phyloP scores from a whole-genome alignment of 2,888 invertebrate species.

The Cephalotes varians region DNA sequence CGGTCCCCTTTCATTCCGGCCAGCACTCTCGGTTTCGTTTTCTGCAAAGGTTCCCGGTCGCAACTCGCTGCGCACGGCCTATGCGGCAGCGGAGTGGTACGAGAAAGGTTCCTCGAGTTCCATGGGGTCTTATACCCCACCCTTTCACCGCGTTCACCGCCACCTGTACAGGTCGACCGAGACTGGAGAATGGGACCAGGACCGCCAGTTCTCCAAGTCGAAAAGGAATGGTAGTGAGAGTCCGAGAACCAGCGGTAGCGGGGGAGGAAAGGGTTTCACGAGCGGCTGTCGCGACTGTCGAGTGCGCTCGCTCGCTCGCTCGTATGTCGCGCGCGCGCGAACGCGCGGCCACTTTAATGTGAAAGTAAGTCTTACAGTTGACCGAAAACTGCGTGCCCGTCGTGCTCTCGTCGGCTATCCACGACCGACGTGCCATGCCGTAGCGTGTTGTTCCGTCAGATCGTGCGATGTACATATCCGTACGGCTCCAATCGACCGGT shows the following conservation, averaged over 20 bases:
- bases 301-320: constrained; percentile 30
- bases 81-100: not conserved
- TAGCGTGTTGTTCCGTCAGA: constrained; percentile 23
- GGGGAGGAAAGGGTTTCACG: constrained; percentile 57
- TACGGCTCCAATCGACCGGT: constrained; percentile 15
- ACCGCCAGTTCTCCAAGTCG: constrained; percentile 20
- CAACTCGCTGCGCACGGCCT: constrained; percentile 44
- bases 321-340: not conserved
- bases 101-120: constrained; percentile 35
- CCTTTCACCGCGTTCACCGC: constrained; percentile 38
- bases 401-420: constrained; percentile 57
- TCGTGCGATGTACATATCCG: constrained; percentile 12
- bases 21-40: constrained; percentile 41
- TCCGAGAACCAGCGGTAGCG: constrained; percentile 17
- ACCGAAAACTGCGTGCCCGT: constrained; percentile 65
- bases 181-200: constrained; percentile 50
- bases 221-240: constrained; percentile 51
- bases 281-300: constrained; percentile 36
- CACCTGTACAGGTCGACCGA: constrained; percentile 44
- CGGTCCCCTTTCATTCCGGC: constrained; percentile 41
- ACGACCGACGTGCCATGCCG: constrained; percentile 47
- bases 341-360: constrained; percentile 65
- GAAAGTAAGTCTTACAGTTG: constrained; percentile 74
- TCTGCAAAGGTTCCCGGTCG: constrained; percentile 41
- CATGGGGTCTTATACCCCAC: constrained; percentile 25